Base-by-base conservation (phyloP, 2,888 invertebrate genomes). In the Mystacides longicornis region DNA sequence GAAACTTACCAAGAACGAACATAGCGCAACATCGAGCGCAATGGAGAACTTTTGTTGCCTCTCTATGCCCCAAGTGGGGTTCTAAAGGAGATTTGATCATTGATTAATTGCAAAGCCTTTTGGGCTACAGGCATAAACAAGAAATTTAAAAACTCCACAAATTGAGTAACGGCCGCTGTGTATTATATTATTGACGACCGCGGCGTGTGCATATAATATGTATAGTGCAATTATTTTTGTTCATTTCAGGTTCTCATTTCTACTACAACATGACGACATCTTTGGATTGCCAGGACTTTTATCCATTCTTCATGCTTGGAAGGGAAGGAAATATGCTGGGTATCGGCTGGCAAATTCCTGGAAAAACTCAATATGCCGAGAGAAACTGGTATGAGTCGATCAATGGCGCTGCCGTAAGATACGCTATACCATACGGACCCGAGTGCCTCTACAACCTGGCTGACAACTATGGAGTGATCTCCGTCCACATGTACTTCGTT, bases 401-500 rank as follows among this genome's bases (percentile, higher is more conserved):
- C 20, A 55, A 61, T 31, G 9, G 52, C 2, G 3, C 20, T 2
- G 59, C 58, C 18, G 61, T 61, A 1, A 49, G 42, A 45, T 33
- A 33, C 11, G 57, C 58, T 11, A 58, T 62, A 1, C 64, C 64
- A 1, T 50, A 54, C n/a, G 48, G 54, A 16, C 63, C 64, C 3
- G 2, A 52, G 1, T 64, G 64, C 55, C 45, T 64, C 14, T 7
- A 23, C 1, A 58, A 58, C 16, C 57, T 57, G 49, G 61, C 60
- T 43, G 54, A 55, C 19, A 22, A 49, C 7, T 58, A 60, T 23
- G 60, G 62, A 45, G 55, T 63, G 9, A 63, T 63, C 21, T 63
- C 63, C 18, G 52, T 62, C 27, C 64, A 64, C 51, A 57, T 63
- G 52, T 64, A 59, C 49, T 64, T 64, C 45, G 54, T 58, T 11